phyloP scores from a whole-genome alignment of 2,888 invertebrate genomes.

The Cheilosia grossa region DNA sequence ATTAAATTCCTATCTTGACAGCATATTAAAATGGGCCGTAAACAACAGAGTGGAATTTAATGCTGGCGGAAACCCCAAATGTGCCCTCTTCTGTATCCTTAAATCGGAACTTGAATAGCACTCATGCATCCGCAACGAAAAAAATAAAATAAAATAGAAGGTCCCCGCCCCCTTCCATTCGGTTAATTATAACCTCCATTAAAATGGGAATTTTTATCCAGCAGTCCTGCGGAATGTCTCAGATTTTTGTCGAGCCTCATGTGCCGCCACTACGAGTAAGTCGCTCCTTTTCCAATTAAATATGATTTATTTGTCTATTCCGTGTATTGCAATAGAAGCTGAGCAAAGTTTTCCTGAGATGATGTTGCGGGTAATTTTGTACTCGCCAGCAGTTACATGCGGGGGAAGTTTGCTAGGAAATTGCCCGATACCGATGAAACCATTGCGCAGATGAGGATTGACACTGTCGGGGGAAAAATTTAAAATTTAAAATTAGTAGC shows the following conservation, averaged over 20 bases:
- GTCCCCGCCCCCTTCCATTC: not conserved
- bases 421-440: no score
- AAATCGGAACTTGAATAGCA: not conserved
- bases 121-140: not conserved
- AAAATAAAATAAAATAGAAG: not conserved
- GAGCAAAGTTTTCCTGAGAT: no score
- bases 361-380: no score
- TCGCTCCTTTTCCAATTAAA: no score
- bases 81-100: not conserved
- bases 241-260: not conserved
- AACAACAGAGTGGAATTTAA: conserved; percentile 1
- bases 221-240: not conserved
- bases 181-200: not conserved
- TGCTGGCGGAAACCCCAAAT: not conserved
- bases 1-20: conserved; percentile 9
- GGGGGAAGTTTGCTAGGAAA: no score
- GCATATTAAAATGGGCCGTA: not conserved
- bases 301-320: no score
- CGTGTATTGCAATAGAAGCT: no score
- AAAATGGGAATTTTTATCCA: not conserved
- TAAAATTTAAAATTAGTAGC: no score
- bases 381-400: no score
- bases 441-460: no score
- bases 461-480: no score
- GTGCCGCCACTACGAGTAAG: no score